Percentiles rank a stretch among this genome's conserved stretches.
phyloP scores from a whole-genome alignment of 2,113 vertebrate genomes.

The Periophthalmodon schlosseri region DNA sequence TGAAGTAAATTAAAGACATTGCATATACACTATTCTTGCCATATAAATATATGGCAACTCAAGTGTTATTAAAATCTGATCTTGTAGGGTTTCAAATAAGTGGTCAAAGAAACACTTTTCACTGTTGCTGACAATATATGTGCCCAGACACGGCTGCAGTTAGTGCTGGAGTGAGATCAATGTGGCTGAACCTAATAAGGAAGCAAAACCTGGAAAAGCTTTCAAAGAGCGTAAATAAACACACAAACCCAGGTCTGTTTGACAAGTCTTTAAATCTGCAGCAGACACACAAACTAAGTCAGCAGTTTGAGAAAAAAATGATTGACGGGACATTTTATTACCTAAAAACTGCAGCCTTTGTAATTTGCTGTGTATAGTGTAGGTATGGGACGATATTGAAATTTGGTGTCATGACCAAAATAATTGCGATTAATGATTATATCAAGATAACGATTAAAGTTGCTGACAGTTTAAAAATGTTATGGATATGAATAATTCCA shows the following conservation, averaged over 20 bases:
- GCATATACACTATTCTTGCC: background rate
- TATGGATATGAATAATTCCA: no score
- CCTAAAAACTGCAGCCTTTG: background rate
- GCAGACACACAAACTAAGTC: background rate
- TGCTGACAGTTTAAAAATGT: no score
- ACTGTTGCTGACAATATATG: background rate
- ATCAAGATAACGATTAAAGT: no score
- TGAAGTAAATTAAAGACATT: background rate
- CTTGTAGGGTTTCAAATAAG: background rate
- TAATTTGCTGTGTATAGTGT: background rate
- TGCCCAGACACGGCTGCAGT: background rate
- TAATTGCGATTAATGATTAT: no score
- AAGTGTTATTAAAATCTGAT: background rate
- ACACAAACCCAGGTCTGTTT: background rate
- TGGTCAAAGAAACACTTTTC: conserved; percentile 8
- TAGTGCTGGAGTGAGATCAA: conserved; percentile 26
- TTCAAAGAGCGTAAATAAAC: conserved; percentile 12
- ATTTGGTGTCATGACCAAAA: no score
- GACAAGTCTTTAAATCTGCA: background rate
- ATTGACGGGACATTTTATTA: background rate
- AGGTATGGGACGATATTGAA: no score
- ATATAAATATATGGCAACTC: background rate
- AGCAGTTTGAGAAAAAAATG: background rate
- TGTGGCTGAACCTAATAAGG: conserved; percentile 36
- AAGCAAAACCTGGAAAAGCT: conserved; percentile 27